Percentiles rank a stretch among this genome's conserved stretches.
Evolutionary conservation across 2,888 invertebrate species (phyloP).

Genomic region (Melitaea athalia): DNA sequence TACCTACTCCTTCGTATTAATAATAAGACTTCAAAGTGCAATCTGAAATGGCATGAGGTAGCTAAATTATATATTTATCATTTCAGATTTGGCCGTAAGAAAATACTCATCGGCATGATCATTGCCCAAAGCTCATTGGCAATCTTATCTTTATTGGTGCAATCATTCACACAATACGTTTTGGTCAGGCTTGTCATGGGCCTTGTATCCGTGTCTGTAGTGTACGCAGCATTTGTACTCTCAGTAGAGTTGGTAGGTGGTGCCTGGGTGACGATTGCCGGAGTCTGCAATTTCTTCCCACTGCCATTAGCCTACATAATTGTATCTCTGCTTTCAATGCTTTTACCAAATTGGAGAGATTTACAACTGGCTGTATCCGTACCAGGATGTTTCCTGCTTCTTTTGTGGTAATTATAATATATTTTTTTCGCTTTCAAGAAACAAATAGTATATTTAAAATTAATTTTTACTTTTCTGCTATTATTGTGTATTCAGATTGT

Average conservation of each 20-base stretch:
- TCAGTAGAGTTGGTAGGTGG: constrained; percentile 90
- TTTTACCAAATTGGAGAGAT: constrained; percentile 87
- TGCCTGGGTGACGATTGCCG: constrained; percentile 90
- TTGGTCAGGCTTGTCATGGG: constrained; percentile 87
- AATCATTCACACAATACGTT: constrained; percentile 87
- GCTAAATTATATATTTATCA: not conserved
- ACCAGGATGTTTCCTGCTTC: constrained; percentile 86
- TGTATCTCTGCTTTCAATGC: constrained; percentile 87
- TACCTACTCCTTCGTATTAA: too few species aligned
- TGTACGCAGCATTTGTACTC: constrained; percentile 90
- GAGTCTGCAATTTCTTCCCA: constrained; percentile 91
- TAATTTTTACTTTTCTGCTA: not conserved
- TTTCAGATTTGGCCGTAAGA: constrained; percentile 87
- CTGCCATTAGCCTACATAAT: constrained; percentile 88
- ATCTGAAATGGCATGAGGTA: not conserved
- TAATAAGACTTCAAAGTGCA: not conserved
- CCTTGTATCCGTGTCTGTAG: constrained; percentile 90
- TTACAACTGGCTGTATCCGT: constrained; percentile 88
- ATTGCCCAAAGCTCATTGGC: constrained; percentile 86
- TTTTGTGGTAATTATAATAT: constrained; percentile 82
- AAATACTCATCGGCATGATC: constrained; percentile 87
- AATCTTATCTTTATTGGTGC: constrained; percentile 86
- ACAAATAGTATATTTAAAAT: not conserved
- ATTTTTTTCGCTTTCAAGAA: not conserved
- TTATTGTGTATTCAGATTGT: not conserved